Evolutionary conservation across 2,113 vertebrate genomes (phyloP), one percentile per base, ranked within the genome.

Genomic region (Verasper variegatus): DNA sequence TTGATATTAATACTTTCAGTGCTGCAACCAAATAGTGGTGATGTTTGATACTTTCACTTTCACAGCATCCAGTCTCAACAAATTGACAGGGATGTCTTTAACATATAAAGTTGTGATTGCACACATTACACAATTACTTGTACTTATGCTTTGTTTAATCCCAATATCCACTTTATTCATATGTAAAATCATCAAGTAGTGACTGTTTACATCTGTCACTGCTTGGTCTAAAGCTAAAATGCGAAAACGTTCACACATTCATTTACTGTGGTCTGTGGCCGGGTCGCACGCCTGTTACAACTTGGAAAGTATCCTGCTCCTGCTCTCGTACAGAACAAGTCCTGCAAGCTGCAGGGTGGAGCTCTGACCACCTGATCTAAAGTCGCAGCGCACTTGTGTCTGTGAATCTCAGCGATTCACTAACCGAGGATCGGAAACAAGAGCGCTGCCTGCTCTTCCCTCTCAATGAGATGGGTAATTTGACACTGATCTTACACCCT

Each of bases 21-120:
- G n/a, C 4, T 21, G 7, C 45, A 14, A 26, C 42, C 26, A 49
- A 9, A 9, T n/a, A 24, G 51, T 23, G 18, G 2, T 20, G 24
- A 18, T 20, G n/a, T 58, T 15, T 40, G 6, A 24, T 27, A 65
- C 71, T 87, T 88, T 88, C 78, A 78, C 78, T 87, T 89, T 84
- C 69, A 71, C 47, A 72, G 15, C 45, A 59, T 56, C 26, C 0
- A 23, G 54, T 56, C 54, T 42, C 45, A 17, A 49, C 45, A 49
- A 17, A 49, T 17, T 5, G 45, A 15, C 15, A 49, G 17, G 45
- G 40, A 13, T 12, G 2, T 13, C 40, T 42, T 42, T 42, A 18
- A 17, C 4, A 49, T 17, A 49, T 1, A 49, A 49, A 49, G 45
- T 17, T 4, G 4, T 1, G 7, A 49, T 49, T 49, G 12, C 12